Conservation (phyloP, 37 sponge, comb jelly and placozoan genomes). For the Aplysina aerophoba region DNA sequence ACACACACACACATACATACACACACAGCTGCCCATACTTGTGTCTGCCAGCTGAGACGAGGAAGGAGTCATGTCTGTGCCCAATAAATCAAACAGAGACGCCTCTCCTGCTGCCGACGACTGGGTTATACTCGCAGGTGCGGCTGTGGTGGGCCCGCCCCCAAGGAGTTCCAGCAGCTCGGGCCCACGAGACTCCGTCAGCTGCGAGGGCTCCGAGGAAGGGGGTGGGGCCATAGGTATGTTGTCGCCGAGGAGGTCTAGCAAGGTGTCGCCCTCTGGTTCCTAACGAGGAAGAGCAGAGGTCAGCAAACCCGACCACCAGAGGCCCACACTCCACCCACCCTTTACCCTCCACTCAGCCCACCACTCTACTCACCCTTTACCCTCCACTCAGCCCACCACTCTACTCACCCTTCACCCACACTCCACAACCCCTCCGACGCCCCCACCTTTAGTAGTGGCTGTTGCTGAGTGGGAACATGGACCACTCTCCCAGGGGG, state of each 20-base stretch:
- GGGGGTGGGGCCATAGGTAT: not conserved
- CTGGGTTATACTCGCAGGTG: not conserved
- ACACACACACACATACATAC: too few relatives aligned
- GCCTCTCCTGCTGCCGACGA: too few relatives aligned
- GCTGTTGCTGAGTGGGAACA: not conserved
- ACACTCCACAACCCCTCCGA: too few relatives aligned
- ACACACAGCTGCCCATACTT: too few relatives aligned
- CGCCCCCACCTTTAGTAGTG: not conserved
- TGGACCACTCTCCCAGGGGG: constrained; percentile 10
- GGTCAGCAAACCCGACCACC: too few relatives aligned
- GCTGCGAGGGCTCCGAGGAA: not conserved
- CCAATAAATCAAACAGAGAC: too few relatives aligned
- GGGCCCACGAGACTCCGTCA: constrained; percentile 14
- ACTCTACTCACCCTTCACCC: too few relatives aligned
- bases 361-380: too few relatives aligned
- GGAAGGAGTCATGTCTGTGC: not conserved
- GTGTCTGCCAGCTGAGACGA: not conserved
- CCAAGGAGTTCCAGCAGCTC: constrained; percentile 44
- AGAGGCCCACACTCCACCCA: not conserved
- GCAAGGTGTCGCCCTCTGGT: constrained; percentile 26
- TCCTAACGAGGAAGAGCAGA: too few relatives aligned
- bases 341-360: too few relatives aligned
- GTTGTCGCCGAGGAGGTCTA: constrained; percentile 62
- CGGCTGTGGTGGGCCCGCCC: constrained; percentile 10
- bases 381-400: too few relatives aligned